Base-by-base conservation (phyloP, 2,888 invertebrate species). In the Griposia aprilina region DNA sequence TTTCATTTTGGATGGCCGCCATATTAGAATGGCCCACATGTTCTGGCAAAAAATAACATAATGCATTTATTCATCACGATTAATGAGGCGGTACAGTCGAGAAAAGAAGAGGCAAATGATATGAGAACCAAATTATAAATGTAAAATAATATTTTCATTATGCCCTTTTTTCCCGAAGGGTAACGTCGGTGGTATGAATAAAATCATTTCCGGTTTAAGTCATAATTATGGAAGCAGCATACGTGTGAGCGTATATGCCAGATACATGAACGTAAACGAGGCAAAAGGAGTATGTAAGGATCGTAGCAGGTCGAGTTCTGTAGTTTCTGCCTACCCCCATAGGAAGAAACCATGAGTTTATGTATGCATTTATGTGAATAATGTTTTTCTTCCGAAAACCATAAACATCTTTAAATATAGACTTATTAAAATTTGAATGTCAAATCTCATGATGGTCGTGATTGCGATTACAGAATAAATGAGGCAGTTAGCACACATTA, bases 11-110 rank as follows among this genome's bases (percentile, higher is more conserved):
- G 26, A 45, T 26, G 74, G n/a, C 60, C 57, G 73, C 68, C 75
- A 80, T 66, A 48, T 75, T 71, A 76, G 68, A 78, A 79, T 63
- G 79, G 60, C 70, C 60, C 76, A 78, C 78, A 80, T 80, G 72
- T 75, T 77, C 73, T 65, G 75, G 15, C n/a, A 70, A 82, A 77
- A 86, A 81, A 76, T n/a, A 23, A 74, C 79, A 80, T 75, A 83
- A 83, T 86, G 75, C 81, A 76, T 76, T 80, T 80, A 83, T 83
- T 81, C 78, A 85, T 86, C 63, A 74, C 10, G 65, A 72, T 30
- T 76, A n/a, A 68, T 69, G 62, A 55, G 48, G 10, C 2, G 1
- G 81, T 85, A 85, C 76, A 65, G 80, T 30, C 57, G 41, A 30
- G 36, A 7, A 26, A 50, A 62, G 11, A 81, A 83, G 67, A 70